phyloP scores from a whole-genome alignment of 2,888 invertebrate species.

The Cremastobaeus sp. region DNA sequence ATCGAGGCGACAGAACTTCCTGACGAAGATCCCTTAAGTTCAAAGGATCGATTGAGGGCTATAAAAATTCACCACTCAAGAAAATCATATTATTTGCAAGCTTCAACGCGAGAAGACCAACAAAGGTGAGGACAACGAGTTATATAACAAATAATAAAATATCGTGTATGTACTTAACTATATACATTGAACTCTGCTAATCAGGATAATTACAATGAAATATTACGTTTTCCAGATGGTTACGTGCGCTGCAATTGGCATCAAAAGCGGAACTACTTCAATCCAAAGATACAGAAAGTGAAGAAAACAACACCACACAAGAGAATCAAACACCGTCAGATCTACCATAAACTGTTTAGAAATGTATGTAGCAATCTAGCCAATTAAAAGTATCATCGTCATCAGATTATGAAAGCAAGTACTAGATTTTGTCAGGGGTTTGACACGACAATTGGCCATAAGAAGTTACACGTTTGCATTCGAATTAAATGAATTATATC shows the following conservation, averaged over 20 bases:
- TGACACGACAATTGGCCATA: slow-evolving; percentile 1
- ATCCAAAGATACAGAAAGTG: slow-evolving; percentile 62
- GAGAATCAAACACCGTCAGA: slow-evolving; percentile 66
- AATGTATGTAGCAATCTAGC: slow-evolving; percentile 70
- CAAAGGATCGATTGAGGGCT: slow-evolving; percentile 76
- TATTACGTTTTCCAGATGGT: slow-evolving; percentile 80
- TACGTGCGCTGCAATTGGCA: slow-evolving; percentile 78
- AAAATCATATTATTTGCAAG: slow-evolving; percentile 80
- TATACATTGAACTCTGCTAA: too few relatives aligned
- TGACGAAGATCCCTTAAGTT: slow-evolving; percentile 73
- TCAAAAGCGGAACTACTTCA: slow-evolving; percentile 79
- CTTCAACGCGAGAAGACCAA: slow-evolving; percentile 78
- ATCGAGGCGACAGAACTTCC: slow-evolving; percentile 73
- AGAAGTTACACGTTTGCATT: neutral
- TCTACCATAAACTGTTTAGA: slow-evolving; percentile 62
- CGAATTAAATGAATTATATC: neutral
- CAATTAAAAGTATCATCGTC: slow-evolving; percentile 68
- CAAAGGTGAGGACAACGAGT: slow-evolving; percentile 75
- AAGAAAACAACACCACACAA: slow-evolving; percentile 62
- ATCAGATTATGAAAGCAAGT: slow-evolving; percentile 59
- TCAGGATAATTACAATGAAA: too few relatives aligned
- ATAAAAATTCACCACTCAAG: slow-evolving; percentile 79
- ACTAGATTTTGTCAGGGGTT: slow-evolving; percentile 63
- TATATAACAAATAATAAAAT: too few relatives aligned
- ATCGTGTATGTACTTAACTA: too few relatives aligned